Evolutionary conservation across 2,888 invertebrate species (phyloP).

Genomic region (Mechanitis messenoides): DNA sequence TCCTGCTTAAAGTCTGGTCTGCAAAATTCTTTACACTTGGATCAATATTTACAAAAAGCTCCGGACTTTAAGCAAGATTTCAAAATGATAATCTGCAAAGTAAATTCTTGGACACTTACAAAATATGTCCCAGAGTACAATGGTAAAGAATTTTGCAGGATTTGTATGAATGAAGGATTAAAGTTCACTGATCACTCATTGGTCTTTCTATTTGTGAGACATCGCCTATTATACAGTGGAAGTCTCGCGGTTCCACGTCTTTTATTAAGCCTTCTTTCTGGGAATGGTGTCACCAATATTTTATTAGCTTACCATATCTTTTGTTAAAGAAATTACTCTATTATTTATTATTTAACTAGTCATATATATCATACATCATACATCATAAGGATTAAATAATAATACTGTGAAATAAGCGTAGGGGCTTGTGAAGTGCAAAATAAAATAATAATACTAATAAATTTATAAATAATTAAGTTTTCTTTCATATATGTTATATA

Average conservation of each 20-base stretch:
- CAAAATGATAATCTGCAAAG: slow-evolving; percentile 29
- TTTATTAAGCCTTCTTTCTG: slow-evolving; percentile 68
- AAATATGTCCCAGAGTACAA: slow-evolving; percentile 38
- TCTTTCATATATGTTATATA: no score
- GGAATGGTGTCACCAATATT: slow-evolving; percentile 35
- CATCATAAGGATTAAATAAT: no score
- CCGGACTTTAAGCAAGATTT: slow-evolving; percentile 70
- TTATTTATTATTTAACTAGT: no score
- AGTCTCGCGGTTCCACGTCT: slow-evolving; percentile 69
- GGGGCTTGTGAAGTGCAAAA: no score
- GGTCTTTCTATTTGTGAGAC: slow-evolving; percentile 65
- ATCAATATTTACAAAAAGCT: background rate
- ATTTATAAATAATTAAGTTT: no score
- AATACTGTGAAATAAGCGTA: no score
- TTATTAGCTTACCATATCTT: no score
- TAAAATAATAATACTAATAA: no score
- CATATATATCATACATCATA: no score
- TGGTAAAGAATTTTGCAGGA: slow-evolving; percentile 75
- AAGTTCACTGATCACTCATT: slow-evolving; percentile 40
- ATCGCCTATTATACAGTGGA: slow-evolving; percentile 70
- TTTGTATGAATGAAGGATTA: slow-evolving; percentile 39
- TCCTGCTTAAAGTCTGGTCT: slow-evolving; percentile 51
- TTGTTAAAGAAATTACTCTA: no score
- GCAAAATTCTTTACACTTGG: slow-evolving; percentile 70
- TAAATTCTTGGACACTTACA: slow-evolving; percentile 57